These are phyloP conservation scores for Sphaerophoria rueppellii DNA, from an alignment of 2,888 invertebrate species.

Conservation along the genomic window DNA sequence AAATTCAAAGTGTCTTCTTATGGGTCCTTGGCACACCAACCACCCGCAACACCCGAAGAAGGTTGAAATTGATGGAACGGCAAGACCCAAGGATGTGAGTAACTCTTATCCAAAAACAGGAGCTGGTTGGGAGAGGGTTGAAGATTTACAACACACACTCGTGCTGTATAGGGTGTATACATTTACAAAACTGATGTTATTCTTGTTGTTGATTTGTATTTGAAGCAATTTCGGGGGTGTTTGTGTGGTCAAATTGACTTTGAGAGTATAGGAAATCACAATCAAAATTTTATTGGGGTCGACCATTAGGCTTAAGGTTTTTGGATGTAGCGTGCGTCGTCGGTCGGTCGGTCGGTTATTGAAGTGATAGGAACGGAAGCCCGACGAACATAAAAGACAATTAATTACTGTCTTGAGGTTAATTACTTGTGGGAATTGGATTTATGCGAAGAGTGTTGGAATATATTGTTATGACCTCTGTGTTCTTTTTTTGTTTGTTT, in stretches of 20 bases:
- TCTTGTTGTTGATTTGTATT: constrained; percentile 24
- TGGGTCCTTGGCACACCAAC: not conserved
- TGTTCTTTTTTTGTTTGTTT: not conserved
- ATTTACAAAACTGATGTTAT: constrained; percentile 34
- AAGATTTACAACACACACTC: constrained; percentile 51
- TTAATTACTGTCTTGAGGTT: constrained; percentile 69
- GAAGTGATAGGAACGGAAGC: not conserved
- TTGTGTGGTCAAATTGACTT: constrained; percentile 63
- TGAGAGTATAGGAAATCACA: constrained; percentile 44
- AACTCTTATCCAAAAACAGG: constrained; percentile 10
- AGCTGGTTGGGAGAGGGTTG: constrained; percentile 23
- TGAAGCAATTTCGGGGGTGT: constrained; percentile 21
- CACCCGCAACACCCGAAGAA: not conserved
- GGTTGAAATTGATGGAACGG: not conserved
- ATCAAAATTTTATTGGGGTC: constrained; percentile 59
- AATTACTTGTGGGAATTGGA: constrained; percentile 58
- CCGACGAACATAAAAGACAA: constrained; percentile 24
- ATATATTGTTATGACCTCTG: constrained; percentile 41
- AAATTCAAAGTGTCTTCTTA: constrained; percentile 51
- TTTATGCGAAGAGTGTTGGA: constrained; percentile 3
- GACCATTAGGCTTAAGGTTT: constrained; percentile 36
- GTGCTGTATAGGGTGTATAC: no score
- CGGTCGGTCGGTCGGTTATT: no score
- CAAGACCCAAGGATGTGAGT: constrained; percentile 3
- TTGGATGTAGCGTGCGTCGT: no score